Percentiles rank a stretch among this genome's conserved stretches.
Evolutionary conservation across 2,113 vertebrate species (phyloP).

Genomic region (Lichenostomus cassidix): DNA sequence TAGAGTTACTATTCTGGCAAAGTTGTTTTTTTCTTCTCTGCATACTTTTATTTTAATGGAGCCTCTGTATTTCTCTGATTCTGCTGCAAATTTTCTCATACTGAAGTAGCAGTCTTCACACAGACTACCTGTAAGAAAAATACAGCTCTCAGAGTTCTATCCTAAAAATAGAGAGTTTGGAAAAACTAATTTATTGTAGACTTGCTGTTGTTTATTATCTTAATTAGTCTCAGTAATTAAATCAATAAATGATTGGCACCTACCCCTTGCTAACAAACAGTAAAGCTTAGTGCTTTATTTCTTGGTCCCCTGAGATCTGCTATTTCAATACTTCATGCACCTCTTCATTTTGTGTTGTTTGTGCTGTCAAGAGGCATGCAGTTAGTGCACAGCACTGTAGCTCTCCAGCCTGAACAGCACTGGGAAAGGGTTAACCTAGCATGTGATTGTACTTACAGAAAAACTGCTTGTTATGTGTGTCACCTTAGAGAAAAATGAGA

Average conservation of each 20-base stretch:
- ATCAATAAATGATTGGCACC: slow-evolving; percentile 68
- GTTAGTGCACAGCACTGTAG: background rate
- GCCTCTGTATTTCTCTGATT: background rate
- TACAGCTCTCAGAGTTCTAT: background rate
- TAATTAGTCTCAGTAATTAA: slow-evolving; percentile 69
- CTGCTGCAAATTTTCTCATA: background rate
- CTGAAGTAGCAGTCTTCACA: background rate
- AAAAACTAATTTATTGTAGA: slow-evolving; percentile 60
- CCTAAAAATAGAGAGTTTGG: slow-evolving; percentile 42
- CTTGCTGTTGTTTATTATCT: slow-evolving; percentile 60
- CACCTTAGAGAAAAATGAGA: background rate
- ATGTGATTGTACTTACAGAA: background rate
- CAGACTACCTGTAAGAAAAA: background rate
- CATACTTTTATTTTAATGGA: background rate
- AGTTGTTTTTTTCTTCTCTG: background rate
- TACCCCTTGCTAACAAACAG: slow-evolving; percentile 46
- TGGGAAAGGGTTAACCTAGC: background rate
- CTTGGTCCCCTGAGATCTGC: slow-evolving; percentile 9
- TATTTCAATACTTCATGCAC: background rate
- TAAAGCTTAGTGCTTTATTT: slow-evolving; percentile 31
- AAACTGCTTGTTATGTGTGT: background rate
- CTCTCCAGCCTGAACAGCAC: background rate
- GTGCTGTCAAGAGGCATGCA: background rate
- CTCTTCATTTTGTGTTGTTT: background rate
- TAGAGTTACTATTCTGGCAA: background rate